Evolutionary conservation across 2,113 vertebrate species (phyloP).

Genomic region (Apus apus): DNA sequence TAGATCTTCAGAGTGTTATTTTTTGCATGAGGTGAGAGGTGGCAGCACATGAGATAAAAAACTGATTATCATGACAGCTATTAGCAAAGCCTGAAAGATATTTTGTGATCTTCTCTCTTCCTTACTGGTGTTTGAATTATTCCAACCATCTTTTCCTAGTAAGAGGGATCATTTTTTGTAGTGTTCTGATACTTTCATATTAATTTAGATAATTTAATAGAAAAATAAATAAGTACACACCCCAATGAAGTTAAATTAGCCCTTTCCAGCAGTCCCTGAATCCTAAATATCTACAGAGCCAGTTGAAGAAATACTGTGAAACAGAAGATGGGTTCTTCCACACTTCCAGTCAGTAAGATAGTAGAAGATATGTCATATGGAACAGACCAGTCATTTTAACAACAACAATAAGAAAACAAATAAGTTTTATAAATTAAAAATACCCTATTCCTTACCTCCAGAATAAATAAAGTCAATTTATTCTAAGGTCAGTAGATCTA

Average conservation of each 20-base stretch:
- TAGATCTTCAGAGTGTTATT: neutral
- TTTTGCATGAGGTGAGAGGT: neutral
- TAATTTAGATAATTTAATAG: neutral
- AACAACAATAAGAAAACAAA: neutral
- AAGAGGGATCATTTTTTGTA: neutral
- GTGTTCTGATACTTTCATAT: neutral
- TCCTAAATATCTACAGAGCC: neutral
- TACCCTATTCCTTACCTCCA: neutral
- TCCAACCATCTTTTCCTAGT: neutral
- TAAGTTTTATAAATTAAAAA: neutral
- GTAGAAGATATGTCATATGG: neutral
- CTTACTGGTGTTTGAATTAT: neutral
- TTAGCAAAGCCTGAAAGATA: neutral
- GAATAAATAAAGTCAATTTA: neutral
- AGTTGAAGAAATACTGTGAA: neutral
- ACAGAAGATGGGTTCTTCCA: neutral
- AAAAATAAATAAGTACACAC: neutral
- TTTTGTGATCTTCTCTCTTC: neutral
- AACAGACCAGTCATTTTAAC: neutral
- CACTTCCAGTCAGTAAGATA: neutral
- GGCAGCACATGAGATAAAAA: neutral
- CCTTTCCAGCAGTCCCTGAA: neutral
- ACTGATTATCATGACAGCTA: neutral
- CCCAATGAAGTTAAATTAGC: neutral
- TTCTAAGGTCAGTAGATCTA: neutral